Evolutionary conservation across 1,140 invertebrate species (phyloP), one percentile per base, ranked within the genome.

Genomic region (Euura saliciscinereae): DNA sequence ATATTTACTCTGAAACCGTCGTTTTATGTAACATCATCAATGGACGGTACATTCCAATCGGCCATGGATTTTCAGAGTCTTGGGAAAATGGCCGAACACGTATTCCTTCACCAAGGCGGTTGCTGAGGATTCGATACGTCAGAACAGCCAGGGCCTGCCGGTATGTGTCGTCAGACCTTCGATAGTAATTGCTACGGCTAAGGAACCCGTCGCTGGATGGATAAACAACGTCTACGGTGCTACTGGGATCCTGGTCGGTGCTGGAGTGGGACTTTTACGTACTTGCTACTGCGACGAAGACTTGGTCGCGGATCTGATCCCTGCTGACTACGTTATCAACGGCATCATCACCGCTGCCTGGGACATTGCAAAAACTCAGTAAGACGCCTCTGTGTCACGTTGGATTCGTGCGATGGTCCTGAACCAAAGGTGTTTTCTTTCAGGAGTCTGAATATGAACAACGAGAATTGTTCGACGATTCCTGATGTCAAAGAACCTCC

Each of bases 191-290:
- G 93, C 94, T 2, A 94, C 95, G 0, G 91, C 89, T 77, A 90
- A 90, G 67, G 95, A 97, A 74, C 92, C 92, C 2, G 69, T 92
- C 0, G 76, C 83, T 7, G 93, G 93, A 51, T 98, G 96, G 96
- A 92, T 95, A 66, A 96, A 98, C 83, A 97, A 97, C 83, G 88
- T 94, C 76, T 96, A 97, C 81, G 96, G 95, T 43, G 89, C 93
- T 2, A 92, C 91, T 73, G 96, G 93, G 44, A 88, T 93, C 0
- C 88, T 91, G 0, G 87, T 91, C 0, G 90, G 88, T 7, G 91
- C 93, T 72, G 93, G 91, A 88, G 89, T 93, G 71, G 96, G 95
- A 44, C 86, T 97, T 10, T 78, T 97, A 2, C 89, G 92, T 44
- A 91, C 91, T 2, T 83, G 97, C 73, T 89, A 93, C 69, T 93